Evolutionary conservation across 2,113 vertebrate genomes (phyloP), one percentile per base, ranked within the genome.

Genomic region (Clupea harengus): DNA sequence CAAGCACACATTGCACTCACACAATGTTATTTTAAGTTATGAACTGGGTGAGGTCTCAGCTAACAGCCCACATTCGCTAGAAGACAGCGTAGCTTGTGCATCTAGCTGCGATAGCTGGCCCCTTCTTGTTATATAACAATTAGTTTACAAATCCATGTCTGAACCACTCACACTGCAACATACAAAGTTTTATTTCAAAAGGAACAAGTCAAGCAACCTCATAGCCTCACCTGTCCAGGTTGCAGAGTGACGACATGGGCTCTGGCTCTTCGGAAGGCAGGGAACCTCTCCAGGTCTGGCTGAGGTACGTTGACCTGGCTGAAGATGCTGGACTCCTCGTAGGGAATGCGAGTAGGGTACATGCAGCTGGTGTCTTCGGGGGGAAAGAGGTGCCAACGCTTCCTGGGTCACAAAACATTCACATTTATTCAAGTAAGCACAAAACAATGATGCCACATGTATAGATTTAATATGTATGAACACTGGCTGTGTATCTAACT

Each of bases 291-390:
- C 85, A 95, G 90, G 92, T 99, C 97, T n/a, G 98, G 97, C 47
- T 92, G 95, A 72, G 95, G 89, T 85, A 99, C 88, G 0, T 94
- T 96, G 89, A 99, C 94, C 94, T 93, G 96, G 92, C 98, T 99
- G 95, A 99, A 99, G 88, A 99, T 67, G 0, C 99, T 99, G 45
- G 99, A 99, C 94, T 99, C 99, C 92, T 99, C 99, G 25, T 98
- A 99, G 49, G 99, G 99, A 89, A 99, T 96, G 92, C 99, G 95
- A 82, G 97, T 99, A 28, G 99, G 98, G 94, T 99, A 99, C 88
- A 99, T 95, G 78, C 91, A 93, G 45, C 90, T 75, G 0, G 95
- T 94, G 92, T 99, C 97, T 84, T 95, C 96, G n/a, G 97, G 97
- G 85, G 97, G 96, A 87, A 98, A 99, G 22, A 99, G 96, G 92